phyloP scores from a whole-genome alignment of 1,140 invertebrate genomes.

The Euglossa dilemma region DNA sequence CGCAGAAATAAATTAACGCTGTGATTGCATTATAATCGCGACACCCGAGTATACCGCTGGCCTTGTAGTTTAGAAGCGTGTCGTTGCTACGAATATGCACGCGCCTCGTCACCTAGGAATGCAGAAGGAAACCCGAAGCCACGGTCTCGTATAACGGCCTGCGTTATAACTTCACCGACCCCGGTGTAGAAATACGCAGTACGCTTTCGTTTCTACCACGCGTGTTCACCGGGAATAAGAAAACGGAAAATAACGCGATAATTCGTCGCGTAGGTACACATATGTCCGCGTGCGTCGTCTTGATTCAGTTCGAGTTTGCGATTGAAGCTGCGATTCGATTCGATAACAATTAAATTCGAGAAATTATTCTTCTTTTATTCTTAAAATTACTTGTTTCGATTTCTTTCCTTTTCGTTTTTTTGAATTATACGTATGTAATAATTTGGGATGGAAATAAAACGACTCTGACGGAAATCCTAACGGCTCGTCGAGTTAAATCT shows the following conservation, averaged over 20 bases:
- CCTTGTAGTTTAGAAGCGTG: conserved; percentile 43
- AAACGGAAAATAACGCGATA: not conserved
- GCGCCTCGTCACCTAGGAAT: conserved; percentile 54
- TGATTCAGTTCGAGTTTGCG: no score
- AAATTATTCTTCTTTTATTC: no score
- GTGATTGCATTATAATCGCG: conserved; percentile 8
- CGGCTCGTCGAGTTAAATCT: no score
- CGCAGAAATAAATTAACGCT: conserved; percentile 27
- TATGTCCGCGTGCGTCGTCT: no score
- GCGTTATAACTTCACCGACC: conserved; percentile 18
- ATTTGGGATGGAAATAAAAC: no score
- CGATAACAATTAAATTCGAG: no score
- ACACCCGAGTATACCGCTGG: not conserved
- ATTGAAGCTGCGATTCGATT: no score
- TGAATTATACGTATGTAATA: not conserved
- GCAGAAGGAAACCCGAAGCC: conserved; percentile 49
- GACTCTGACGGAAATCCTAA: not conserved
- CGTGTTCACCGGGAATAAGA: not conserved
- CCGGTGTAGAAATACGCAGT: not conserved
- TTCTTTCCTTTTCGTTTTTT: not conserved
- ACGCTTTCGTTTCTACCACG: not conserved
- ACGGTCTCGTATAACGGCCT: conserved; percentile 43
- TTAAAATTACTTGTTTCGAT: no score
- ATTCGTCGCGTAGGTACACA: not conserved
- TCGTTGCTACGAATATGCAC: conserved; percentile 30